phyloP scores from a whole-genome alignment of 92 coral and sea anemone species.

The Actinostola sp. region DNA sequence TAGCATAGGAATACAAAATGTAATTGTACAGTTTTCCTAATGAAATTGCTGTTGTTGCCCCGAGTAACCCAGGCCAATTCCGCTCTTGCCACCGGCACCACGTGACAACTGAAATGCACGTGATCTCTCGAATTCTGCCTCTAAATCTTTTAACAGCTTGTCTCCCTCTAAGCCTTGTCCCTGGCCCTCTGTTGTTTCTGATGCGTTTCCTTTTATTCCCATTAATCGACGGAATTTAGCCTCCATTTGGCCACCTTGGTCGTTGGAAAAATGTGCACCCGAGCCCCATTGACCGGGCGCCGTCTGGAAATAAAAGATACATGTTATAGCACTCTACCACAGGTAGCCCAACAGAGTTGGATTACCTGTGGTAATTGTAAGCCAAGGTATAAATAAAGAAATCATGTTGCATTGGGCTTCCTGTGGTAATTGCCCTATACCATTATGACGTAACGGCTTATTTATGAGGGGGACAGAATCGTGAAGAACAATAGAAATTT shows the following conservation, averaged over 20 bases:
- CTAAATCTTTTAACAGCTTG: constrained; percentile 80
- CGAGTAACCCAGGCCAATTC: constrained; percentile 96
- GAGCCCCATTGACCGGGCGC: constrained; percentile 70
- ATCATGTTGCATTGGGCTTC: background rate
- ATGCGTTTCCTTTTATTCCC: constrained; percentile 83
- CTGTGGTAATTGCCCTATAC: too few relatives aligned
- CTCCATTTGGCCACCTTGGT: constrained; percentile 96
- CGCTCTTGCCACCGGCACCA: constrained; percentile 99
- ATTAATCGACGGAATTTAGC: constrained; percentile 96
- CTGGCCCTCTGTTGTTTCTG: constrained; percentile 27
- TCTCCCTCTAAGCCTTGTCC: constrained; percentile 47
- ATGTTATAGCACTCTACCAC: background rate
- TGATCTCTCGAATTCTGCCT: constrained; percentile 94
- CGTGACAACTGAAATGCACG: constrained; percentile 95
- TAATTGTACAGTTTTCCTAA: background rate
- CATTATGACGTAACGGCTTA: too few relatives aligned
- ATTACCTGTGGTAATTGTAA: background rate
- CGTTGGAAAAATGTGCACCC: constrained; percentile 78
- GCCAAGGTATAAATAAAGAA: too few relatives aligned
- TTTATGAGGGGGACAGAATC: too few relatives aligned
- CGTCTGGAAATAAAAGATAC: constrained; percentile 23
- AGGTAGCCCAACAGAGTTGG: too few relatives aligned
- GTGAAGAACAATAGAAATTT: too few relatives aligned
- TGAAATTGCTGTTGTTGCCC: constrained; percentile 45
- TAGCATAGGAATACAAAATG: too few relatives aligned